phyloP scores from a whole-genome alignment of 2,888 invertebrate species.

The Scotopteryx bipunctaria region DNA sequence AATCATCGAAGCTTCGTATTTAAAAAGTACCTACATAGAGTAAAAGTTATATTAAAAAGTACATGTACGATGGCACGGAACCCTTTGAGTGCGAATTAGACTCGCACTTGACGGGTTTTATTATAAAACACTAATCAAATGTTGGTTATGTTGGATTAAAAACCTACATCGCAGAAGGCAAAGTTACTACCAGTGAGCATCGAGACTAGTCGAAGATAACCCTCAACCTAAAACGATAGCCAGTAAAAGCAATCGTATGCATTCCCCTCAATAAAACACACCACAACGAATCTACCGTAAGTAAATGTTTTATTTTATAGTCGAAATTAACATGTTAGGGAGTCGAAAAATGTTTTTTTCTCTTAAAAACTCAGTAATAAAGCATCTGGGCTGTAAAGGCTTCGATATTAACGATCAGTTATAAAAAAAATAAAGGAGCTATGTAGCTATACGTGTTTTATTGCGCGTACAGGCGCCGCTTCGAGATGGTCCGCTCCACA shows the following conservation, averaged over 20 bases:
- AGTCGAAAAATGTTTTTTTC: conserved; percentile 60
- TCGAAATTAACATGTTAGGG: conserved; percentile 76
- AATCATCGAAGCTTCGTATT: too few relatives aligned
- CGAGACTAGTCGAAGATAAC: not conserved
- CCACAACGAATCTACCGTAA: conserved; percentile 35
- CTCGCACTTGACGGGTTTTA: too few relatives aligned
- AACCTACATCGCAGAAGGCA: too few relatives aligned
- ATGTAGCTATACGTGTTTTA: conserved; percentile 66
- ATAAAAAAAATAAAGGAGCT: conserved; percentile 76
- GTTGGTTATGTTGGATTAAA: too few relatives aligned
- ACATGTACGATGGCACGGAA: too few relatives aligned
- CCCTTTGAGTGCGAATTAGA: too few relatives aligned
- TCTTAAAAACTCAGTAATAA: conserved; percentile 63
- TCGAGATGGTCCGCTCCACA: conserved; percentile 28
- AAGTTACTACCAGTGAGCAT: too few relatives aligned
- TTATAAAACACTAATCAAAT: too few relatives aligned
- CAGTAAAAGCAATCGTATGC: conserved; percentile 18
- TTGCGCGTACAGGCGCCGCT: conserved; percentile 70
- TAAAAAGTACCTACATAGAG: too few relatives aligned
- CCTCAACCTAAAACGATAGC: conserved; percentile 17
- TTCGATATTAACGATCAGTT: conserved; percentile 77
- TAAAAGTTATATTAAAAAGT: too few relatives aligned
- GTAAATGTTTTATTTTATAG: conserved; percentile 65
- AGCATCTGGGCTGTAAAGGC: conserved; percentile 70
- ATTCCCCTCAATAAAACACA: conserved; percentile 25